Base-by-base conservation (phyloP, 2,888 invertebrate genomes). In the Ligdia adustata region DNA sequence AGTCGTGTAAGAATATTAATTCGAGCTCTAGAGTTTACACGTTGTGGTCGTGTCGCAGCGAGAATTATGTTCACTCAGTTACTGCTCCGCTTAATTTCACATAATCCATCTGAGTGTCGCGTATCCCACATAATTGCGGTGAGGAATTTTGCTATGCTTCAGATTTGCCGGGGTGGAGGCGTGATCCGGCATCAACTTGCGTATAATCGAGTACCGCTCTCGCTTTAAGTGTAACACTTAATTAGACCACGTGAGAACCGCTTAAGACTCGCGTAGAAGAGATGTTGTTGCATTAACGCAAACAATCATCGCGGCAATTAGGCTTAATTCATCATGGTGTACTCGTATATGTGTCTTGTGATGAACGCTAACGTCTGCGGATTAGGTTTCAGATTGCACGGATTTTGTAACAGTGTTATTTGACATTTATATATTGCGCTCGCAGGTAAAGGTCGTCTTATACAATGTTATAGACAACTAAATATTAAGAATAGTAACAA, bases 61-160 rank as follows among this genome's bases (percentile, higher is more conserved):
- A 75, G 73, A 79, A 79, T 84, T 79, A 81, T 74, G 72, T 75
- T 72, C 79, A 77, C 78, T 82, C 78, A 79, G 78, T 80, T 79
- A 73, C 73, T 69, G 72, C 72, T 69, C 72, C 69, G 74, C 79
- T 85, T 85, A 83, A 85, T 84, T 83, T 84, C 78, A 75, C 76
- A 76, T 84, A 85, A 88, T 87, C 84, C 83, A 79, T 83, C 79
- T 69, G 74, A 81, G 79, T 79, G 81, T 79, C 81, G 76, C 74
- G 67, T 76, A 69, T 72, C 75, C 75, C 75, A 77, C 79, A 78
- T 84, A 84, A 83, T 80, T 84, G 80, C 72, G 79, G 79, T 68
- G 74, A 62, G 73, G 73, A 78, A 78, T 83, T 82, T 83, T 78
- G 75, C 72, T 72, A 69, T 73, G 76, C 70, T 72, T 67, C 58